Evolutionary conservation across 2,113 vertebrate genomes (phyloP).

Genomic region (Centrocercus urophasianus): DNA sequence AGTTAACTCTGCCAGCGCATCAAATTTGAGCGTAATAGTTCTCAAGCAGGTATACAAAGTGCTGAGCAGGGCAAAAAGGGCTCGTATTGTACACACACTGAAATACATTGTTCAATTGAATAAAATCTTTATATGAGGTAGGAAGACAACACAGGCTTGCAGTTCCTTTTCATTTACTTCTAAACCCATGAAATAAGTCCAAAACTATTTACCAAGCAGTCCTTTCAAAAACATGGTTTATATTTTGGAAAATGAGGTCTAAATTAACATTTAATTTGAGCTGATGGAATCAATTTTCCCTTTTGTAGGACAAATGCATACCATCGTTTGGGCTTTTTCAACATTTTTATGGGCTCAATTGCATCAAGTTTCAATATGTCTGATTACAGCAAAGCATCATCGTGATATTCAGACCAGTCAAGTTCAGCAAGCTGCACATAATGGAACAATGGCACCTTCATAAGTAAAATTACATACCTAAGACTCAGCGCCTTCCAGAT

Average conservation of each 20-base stretch:
- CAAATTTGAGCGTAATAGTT: constrained; percentile 59
- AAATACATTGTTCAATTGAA: neutral
- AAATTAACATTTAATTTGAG: constrained; percentile 63
- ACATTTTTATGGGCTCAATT: constrained; percentile 26
- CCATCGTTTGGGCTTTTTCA: constrained; percentile 30
- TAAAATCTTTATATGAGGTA: neutral
- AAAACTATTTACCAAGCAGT: constrained; percentile 29
- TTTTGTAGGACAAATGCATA: neutral
- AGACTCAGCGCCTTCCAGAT: neutral
- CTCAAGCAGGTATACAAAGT: constrained; percentile 57
- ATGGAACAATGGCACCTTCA: neutral
- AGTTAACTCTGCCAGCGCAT: constrained; percentile 43
- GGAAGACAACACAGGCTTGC: neutral
- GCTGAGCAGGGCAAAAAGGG: constrained; percentile 17
- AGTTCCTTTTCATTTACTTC: neutral
- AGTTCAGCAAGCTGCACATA: neutral
- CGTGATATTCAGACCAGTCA: neutral
- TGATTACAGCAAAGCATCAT: neutral
- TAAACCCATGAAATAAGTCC: constrained; percentile 31
- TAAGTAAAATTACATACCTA: neutral
- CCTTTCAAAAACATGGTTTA: constrained; percentile 32
- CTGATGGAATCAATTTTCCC: constrained; percentile 73
- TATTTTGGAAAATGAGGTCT: constrained; percentile 66
- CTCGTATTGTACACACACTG: neutral
- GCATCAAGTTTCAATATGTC: constrained; percentile 19